Base-by-base conservation (phyloP, 2,113 vertebrate species). In the Ammodytes dubius region DNA sequence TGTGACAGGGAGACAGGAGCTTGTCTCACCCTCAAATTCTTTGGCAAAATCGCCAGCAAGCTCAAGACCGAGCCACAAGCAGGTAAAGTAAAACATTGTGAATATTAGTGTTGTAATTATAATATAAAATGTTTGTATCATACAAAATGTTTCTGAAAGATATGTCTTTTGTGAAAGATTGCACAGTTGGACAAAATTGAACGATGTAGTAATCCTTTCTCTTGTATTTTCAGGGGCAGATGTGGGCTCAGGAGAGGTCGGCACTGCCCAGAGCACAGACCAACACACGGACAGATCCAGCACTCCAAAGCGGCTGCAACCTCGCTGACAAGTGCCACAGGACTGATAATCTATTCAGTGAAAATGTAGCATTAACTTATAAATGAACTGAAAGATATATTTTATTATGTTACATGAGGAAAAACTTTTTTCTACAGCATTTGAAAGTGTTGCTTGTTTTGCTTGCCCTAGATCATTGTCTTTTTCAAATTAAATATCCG, bases 1-100 rank as follows among this genome's bases (percentile, higher is more conserved):
- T 99, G 98, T 91, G 97, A 99, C 94, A 95, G 96, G 84, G 96
- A 96, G 89, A 98, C 96, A 0, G 98, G 98, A 6, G 96, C 96
- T 58, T 99, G 98, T 83, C 82, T 98, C 85, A 97, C 94, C 72
- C 97, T 99, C 65, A 96, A 95, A 0, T 98, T 99, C 93, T 96
- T 98, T 77, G 93, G 97, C 12, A 95, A 96, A 75, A 94, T 96
- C 50, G 92, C 95, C 60, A 93, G 88, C 82, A 94, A 94, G 78
- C 92, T 93, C 60, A 96, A 94, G 87, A 70, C 91, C 35, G 82
- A 93, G 53, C 83, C 95, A 52, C 93, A 90, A 64, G 37, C 96
- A 94, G 97, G 98, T 98, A 71, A 79, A 61, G 98, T 98, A 71
- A 79, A 61, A 2, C 45, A 61, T 0, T 12, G 10, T 35, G 6